Evolutionary conservation across 2,113 vertebrate species (phyloP), one percentile per base, ranked within the genome.

Genomic region (Hemibagrus wyckioides): DNA sequence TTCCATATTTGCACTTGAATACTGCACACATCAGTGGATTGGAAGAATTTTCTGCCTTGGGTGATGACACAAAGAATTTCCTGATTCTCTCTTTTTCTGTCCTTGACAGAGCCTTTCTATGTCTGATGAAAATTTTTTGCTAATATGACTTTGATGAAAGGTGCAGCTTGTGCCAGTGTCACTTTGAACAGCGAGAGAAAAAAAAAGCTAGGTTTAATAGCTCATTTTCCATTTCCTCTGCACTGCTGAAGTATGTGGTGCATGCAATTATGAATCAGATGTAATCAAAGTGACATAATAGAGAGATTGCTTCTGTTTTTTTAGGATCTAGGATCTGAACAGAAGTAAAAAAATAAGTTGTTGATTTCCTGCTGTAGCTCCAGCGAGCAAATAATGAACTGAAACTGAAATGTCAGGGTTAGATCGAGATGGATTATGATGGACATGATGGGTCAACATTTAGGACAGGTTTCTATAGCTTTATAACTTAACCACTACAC

Each of bases 1-100:
- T 28, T 13, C 13, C 4, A 14, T 76, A 76, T 48, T 76, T 76
- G 17, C 19, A 44, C 36, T 67, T 17, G 15, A 67, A 67, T 33
- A 44, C 21, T 75, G 44, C 1, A 8, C 9, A 71, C 41, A 50
- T 5, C 33, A 81, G 36, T n/a, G 28, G 3, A 28, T 50, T 44
- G 73, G 65, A 76, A 54, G 39, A 84, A 59, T 21, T 80, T 71
- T 25, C 3, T 25, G 30, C 30, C 1, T 21, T 77, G n/a, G 13
- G 25, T 44, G 59, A 73, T 44, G 30, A 30, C 21, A 50, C 61
- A 59, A 56, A 65, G 6, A 57, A 81, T 25, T 41, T 39, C 39
- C 81, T 41, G 36, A 67, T 57, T 54, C 59, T 85, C 56, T 56
- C 39, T 86, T 56, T 76, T 5, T 57, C 75, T 82, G 67, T 67